Evolutionary conservation across 2,888 invertebrate species (phyloP).

Genomic region (Eupsilia transversa): DNA sequence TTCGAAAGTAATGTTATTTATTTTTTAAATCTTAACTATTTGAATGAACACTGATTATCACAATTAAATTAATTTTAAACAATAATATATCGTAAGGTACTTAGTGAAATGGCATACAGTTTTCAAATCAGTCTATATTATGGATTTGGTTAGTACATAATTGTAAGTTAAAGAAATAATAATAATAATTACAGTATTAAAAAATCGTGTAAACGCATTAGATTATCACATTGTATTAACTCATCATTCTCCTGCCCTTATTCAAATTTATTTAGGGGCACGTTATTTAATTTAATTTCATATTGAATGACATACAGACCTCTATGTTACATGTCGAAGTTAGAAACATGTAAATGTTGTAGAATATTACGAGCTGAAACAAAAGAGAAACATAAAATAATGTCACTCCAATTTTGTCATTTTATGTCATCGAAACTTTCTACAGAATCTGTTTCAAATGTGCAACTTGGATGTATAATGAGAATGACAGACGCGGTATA

Average conservation of each 20-base stretch:
- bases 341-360: conserved; percentile 95
- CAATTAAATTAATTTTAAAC: conserved; percentile 43
- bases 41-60: conserved; percentile 49
- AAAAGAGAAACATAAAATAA: conserved; percentile 54
- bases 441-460: neutral
- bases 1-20: conserved; percentile 57
- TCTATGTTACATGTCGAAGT: conserved; percentile 91
- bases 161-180: conserved; percentile 50
- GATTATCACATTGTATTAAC: conserved; percentile 48
- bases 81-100: conserved; percentile 23
- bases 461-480: neutral
- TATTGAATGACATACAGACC: conserved; percentile 23
- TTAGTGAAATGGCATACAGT: conserved; percentile 51
- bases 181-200: conserved; percentile 30
- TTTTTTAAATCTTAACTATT: conserved; percentile 42
- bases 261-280: conserved; percentile 7
- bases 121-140: conserved; percentile 68
- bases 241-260: neutral
- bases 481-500: neutral
- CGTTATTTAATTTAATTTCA: conserved; percentile 4
- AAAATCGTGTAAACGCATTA: conserved; percentile 35
- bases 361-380: conserved; percentile 94
- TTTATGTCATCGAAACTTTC: conserved; percentile 5
- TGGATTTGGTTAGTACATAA: conserved; percentile 61
- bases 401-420: neutral